These are phyloP conservation scores for Sebastes vulpes DNA, from an alignment of 2,797 vertebrate genomes.

Conservation along the genomic window DNA sequence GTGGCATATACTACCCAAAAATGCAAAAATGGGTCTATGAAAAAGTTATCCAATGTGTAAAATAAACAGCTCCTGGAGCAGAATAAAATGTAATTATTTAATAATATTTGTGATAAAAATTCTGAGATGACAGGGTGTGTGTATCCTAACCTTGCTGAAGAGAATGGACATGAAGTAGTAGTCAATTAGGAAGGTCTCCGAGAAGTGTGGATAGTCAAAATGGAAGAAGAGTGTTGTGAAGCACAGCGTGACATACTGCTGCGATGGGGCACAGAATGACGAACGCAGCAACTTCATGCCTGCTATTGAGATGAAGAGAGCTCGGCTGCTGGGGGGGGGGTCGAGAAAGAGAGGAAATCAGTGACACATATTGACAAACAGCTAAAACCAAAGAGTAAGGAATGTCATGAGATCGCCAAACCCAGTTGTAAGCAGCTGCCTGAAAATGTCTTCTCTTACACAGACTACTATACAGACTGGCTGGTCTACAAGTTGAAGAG, in stretches of 20 bases:
- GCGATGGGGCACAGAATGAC: conserved; percentile 91
- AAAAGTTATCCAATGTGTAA: neutral
- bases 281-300: conserved; percentile 93
- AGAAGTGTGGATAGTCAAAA: conserved; percentile 92
- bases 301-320: conserved; percentile 92
- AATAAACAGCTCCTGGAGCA: neutral
- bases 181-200: conserved; percentile 92
- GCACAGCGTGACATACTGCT: conserved; percentile 92
- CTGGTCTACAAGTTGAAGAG: neutral
- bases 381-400: neutral
- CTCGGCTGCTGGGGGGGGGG: conserved; percentile 83
- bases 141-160: conserved; percentile 91
- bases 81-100: neutral
- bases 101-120: neutral
- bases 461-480: neutral
- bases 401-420: neutral
- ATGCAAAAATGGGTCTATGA: too few relatives aligned
- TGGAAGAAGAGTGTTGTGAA: conserved; percentile 94
- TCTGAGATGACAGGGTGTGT: neutral
- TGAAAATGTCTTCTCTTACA: neutral
- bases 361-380: neutral
- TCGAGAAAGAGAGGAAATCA: neutral
- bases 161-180: conserved; percentile 95
- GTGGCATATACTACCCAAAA: too few relatives aligned
- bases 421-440: neutral